Evolutionary conservation across 2,113 vertebrate genomes (phyloP).

Genomic region (Tupaia chinensis): DNA sequence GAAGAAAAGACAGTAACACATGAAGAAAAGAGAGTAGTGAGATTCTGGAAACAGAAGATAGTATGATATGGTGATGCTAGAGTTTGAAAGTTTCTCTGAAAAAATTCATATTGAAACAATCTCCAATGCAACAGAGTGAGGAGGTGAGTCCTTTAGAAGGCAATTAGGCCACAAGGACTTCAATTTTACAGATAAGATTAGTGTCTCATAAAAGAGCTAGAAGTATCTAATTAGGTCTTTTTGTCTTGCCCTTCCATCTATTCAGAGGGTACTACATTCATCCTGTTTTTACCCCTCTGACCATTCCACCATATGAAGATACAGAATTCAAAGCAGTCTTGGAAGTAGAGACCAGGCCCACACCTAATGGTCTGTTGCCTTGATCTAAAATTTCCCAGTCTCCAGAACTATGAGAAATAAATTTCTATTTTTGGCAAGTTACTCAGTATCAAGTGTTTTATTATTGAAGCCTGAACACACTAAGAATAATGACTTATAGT

Average conservation of each 20-base stretch:
- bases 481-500: not conserved
- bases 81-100: not conserved
- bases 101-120: slow-evolving; percentile 28
- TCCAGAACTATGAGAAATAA: not conserved
- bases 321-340: not conserved
- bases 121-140: not conserved
- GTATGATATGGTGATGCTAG: not conserved
- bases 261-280: not conserved
- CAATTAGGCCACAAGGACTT: not conserved
- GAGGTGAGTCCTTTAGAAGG: not conserved
- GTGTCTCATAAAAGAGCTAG: not conserved
- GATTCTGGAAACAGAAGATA: not conserved
- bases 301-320: not conserved
- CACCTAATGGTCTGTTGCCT: not conserved
- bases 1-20: not conserved
- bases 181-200: not conserved
- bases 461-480: not conserved
- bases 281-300: not conserved
- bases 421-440: not conserved
- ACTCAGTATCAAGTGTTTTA: not conserved
- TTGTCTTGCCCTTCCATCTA: not conserved
- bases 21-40: not conserved
- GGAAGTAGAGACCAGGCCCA: not conserved
- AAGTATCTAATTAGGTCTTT: not conserved
- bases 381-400: not conserved